Evolutionary conservation across 2,888 invertebrate genomes (phyloP).

Genomic region (Cerceris ruficornis): DNA sequence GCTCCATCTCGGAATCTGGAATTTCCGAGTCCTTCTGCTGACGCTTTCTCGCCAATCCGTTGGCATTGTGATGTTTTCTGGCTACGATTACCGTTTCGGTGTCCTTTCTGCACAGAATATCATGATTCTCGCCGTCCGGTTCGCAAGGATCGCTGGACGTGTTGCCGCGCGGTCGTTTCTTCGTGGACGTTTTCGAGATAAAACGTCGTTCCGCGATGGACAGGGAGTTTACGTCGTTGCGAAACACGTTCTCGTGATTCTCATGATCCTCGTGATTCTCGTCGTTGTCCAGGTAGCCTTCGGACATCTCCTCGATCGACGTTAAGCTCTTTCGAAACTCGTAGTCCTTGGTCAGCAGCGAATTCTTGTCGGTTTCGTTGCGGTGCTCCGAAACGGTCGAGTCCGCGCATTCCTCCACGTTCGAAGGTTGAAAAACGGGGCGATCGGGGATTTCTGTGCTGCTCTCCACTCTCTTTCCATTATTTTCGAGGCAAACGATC

Average conservation of each 20-base stretch:
- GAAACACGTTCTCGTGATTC: slow-evolving; percentile 61
- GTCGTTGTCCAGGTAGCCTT: slow-evolving; percentile 68
- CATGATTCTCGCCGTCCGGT: slow-evolving; percentile 65
- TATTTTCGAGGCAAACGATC: neutral
- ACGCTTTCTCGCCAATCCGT: slow-evolving; percentile 54
- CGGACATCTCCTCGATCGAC: slow-evolving; percentile 46
- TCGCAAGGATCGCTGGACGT: slow-evolving; percentile 63
- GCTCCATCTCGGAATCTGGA: slow-evolving; percentile 38
- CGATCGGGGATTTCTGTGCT: slow-evolving; percentile 21
- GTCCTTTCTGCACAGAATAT: slow-evolving; percentile 66
- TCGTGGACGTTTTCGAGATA: slow-evolving; percentile 44
- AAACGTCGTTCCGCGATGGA: slow-evolving; percentile 58
- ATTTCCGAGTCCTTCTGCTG: slow-evolving; percentile 43
- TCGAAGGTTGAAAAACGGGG: slow-evolving; percentile 16
- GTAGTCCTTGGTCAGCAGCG: slow-evolving; percentile 48
- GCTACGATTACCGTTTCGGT: slow-evolving; percentile 59
- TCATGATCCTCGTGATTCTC: slow-evolving; percentile 69
- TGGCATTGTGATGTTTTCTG: slow-evolving; percentile 60
- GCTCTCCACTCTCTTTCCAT: slow-evolving; percentile 14
- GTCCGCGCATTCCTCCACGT: slow-evolving; percentile 20
- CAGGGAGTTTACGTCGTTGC: slow-evolving; percentile 59
- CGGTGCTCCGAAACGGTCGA: slow-evolving; percentile 23
- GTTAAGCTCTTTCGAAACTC: slow-evolving; percentile 45
- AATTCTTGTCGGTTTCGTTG: slow-evolving; percentile 48
- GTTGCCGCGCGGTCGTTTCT: slow-evolving; percentile 63